phyloP scores from a whole-genome alignment of 2,113 vertebrate genomes.

The Laterallus jamaicensis region DNA sequence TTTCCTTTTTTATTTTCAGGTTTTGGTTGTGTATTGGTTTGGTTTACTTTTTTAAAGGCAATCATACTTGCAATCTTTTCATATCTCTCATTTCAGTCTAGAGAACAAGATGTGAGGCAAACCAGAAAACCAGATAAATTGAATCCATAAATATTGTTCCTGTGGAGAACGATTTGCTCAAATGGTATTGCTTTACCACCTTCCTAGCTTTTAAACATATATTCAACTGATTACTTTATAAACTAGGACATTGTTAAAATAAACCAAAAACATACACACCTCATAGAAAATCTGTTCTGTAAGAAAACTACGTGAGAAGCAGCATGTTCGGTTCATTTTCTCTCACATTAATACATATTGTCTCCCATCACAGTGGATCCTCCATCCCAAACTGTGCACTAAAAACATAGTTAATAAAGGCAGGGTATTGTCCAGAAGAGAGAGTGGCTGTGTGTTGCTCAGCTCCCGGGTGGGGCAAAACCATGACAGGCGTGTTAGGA shows the following conservation, averaged over 20 bases:
- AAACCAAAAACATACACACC: background rate
- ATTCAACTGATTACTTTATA: background rate
- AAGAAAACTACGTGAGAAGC: background rate
- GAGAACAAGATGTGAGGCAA: background rate
- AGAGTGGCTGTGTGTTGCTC: too few relatives aligned
- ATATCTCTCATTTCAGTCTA: background rate
- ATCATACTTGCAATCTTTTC: background rate
- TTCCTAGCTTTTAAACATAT: background rate
- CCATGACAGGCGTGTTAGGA: background rate
- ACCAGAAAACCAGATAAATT: background rate
- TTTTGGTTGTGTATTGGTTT: background rate
- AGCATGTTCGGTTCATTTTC: background rate
- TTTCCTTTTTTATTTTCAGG: background rate
- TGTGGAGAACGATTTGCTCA: background rate
- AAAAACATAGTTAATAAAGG: background rate
- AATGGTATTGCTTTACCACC: background rate
- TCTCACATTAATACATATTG: background rate
- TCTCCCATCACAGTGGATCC: background rate
- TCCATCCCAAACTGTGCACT: accelerated
- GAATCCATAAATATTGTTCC: background rate
- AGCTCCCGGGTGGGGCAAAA: too few relatives aligned
- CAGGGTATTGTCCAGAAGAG: background rate
- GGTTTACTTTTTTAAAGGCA: background rate
- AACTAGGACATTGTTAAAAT: background rate
- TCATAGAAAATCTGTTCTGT: background rate